These are phyloP conservation scores for Andrena bicolor DNA, from an alignment of 2,888 invertebrate genomes.

Conservation along the genomic window DNA sequence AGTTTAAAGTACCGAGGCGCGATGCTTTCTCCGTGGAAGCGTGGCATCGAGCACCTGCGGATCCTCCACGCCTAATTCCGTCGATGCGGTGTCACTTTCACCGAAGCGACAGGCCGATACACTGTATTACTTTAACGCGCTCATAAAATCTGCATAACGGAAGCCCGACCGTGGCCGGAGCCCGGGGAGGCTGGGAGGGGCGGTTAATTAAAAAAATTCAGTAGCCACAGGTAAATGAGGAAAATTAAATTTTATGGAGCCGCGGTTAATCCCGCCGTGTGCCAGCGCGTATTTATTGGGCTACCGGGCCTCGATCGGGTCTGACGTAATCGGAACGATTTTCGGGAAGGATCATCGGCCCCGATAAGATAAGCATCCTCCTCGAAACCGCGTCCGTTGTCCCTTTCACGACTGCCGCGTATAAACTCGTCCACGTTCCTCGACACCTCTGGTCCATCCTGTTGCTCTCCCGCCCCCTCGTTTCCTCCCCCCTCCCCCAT, in stretches of 20 bases:
- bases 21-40: not conserved
- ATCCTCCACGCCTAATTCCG: constrained; percentile 3
- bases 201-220: constrained; percentile 70
- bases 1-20: constrained; percentile 1
- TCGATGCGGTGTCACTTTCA: not conserved
- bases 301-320: constrained; percentile 40
- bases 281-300: constrained; percentile 59
- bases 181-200: not conserved
- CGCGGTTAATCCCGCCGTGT: constrained; percentile 50
- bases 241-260: constrained; percentile 65
- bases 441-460: constrained; percentile 55
- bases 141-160: constrained; percentile 52
- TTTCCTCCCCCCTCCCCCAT: not conserved
- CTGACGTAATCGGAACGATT: constrained; percentile 65
- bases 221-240: constrained; percentile 65
- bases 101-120: constrained; percentile 31
- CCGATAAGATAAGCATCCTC: constrained; percentile 69
- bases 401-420: constrained; percentile 47
- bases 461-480: not conserved
- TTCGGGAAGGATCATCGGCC: constrained; percentile 58
- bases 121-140: constrained; percentile 29
- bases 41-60: constrained; percentile 12
- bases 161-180: not conserved
- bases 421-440: constrained; percentile 43
- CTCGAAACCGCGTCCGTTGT: constrained; percentile 16